A percentile compares a stretch with the other conserved stretches of the same genome.
These are phyloP conservation scores for Neogobius melanostomus DNA, from an alignment of 2,113 vertebrate species.

Conservation along the genomic window DNA sequence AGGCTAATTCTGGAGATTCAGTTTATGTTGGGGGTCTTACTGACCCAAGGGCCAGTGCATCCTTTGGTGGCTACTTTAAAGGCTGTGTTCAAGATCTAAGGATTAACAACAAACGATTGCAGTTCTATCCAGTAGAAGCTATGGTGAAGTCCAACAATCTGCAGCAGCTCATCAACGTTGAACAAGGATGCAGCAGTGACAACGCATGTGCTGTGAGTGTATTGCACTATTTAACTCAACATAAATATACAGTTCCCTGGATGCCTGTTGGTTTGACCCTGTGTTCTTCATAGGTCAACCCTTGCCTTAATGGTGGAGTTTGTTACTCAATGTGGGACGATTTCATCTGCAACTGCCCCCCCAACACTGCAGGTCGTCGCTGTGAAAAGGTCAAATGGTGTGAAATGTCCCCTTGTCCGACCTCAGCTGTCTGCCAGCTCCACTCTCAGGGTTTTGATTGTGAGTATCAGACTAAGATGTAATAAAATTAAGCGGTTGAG, in stretches of 20 bases:
- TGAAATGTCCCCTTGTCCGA: slow-evolving; percentile 82
- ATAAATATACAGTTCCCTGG: not conserved
- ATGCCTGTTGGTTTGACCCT: not conserved
- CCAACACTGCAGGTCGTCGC: slow-evolving; percentile 80
- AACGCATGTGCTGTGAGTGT: slow-evolving; percentile 83
- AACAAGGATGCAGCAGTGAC: slow-evolving; percentile 80
- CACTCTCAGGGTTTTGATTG: slow-evolving; percentile 86
- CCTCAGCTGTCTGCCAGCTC: slow-evolving; percentile 75
- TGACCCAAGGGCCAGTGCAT: slow-evolving; percentile 69
- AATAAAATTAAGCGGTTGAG: not conserved
- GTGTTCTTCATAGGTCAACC: slow-evolving; percentile 73
- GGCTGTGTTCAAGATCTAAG: slow-evolving; percentile 91
- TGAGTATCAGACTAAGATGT: slow-evolving; percentile 63
- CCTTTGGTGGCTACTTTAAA: slow-evolving; percentile 84
- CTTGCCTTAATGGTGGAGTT: slow-evolving; percentile 84
- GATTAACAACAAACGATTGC: slow-evolving; percentile 79
- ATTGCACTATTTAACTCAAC: not conserved
- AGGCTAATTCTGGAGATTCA: slow-evolving; percentile 65
- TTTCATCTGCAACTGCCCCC: slow-evolving; percentile 87
- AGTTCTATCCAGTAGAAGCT: slow-evolving; percentile 81
- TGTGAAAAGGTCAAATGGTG: slow-evolving; percentile 89
- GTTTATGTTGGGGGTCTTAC: slow-evolving; percentile 86
- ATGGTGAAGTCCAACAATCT: slow-evolving; percentile 51
- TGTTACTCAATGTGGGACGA: slow-evolving; percentile 89
- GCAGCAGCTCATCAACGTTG: slow-evolving; percentile 73